Percentiles rank a stretch among this genome's conserved stretches.
Evolutionary conservation across 2,888 invertebrate species (phyloP).

Genomic region (Lasioglossum vierecki): DNA sequence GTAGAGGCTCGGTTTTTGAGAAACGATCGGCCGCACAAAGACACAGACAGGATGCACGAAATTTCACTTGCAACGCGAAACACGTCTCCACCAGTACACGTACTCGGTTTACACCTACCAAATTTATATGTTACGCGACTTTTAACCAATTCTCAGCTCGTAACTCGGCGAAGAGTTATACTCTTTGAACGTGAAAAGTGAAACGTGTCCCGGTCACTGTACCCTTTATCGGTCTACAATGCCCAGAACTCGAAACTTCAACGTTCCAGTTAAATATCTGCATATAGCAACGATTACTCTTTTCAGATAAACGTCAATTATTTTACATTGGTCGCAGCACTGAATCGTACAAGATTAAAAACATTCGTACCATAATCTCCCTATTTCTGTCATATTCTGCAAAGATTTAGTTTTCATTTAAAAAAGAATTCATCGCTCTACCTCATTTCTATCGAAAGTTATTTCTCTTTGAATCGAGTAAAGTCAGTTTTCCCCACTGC

Average conservation of each 20-base stretch:
- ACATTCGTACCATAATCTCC: too few species aligned
- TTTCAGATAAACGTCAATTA: too few species aligned
- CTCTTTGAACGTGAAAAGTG: constrained; percentile 45
- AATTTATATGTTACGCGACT: constrained; percentile 27
- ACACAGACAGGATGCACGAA: not conserved
- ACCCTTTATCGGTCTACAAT: not conserved
- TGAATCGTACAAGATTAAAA: too few species aligned
- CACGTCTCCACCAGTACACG: constrained; percentile 23
- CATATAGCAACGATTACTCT: too few species aligned
- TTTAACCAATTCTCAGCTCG: constrained; percentile 37
- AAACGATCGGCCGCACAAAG: not conserved
- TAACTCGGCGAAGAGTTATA: constrained; percentile 32
- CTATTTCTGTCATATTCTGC: too few species aligned
- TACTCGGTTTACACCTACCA: constrained; percentile 25
- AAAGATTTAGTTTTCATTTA: too few species aligned
- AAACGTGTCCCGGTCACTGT: constrained; percentile 17
- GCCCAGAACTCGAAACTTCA: not conserved
- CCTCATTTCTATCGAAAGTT: too few species aligned
- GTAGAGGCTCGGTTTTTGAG: not conserved
- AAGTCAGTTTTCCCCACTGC: too few species aligned
- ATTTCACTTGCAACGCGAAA: constrained; percentile 17
- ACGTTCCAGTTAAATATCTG: not conserved
- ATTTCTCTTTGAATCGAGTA: too few species aligned
- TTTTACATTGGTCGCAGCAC: too few species aligned
- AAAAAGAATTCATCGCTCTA: too few species aligned